Conservation (phyloP, 2,797 vertebrate genomes). For the Hydrocynus forskahlii region DNA sequence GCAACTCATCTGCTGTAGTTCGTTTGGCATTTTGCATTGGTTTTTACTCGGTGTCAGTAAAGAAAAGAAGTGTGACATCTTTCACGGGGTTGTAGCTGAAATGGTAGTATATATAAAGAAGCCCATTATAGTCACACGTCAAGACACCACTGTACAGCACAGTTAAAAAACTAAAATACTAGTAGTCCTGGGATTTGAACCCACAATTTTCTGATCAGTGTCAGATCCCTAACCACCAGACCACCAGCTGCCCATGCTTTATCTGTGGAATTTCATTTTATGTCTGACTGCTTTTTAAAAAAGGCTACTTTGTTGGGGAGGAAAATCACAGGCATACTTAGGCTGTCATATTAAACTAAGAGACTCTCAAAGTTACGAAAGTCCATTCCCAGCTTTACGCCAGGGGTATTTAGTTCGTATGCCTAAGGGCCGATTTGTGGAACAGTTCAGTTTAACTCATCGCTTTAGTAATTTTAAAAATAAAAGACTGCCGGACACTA, state of each 20-base stretch:
- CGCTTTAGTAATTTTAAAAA: not conserved
- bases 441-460: not conserved
- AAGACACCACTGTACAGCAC: too few relatives aligned
- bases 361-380: not conserved
- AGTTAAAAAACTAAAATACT: too few relatives aligned
- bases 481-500: too few relatives aligned
- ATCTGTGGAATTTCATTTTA: too few relatives aligned
- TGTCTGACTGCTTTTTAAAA: not conserved
- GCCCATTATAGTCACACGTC: too few relatives aligned
- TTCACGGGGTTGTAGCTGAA: not conserved
- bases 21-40: not conserved
- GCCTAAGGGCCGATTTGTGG: not conserved
- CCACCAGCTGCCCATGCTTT: too few relatives aligned
- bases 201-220: too few relatives aligned
- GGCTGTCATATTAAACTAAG: too few relatives aligned
- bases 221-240: too few relatives aligned
- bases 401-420: not conserved
- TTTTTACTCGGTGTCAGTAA: not conserved
- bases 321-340: too few relatives aligned
- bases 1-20: not conserved
- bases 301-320: too few relatives aligned
- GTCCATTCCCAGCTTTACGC: not conserved
- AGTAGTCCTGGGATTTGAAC: too few relatives aligned
- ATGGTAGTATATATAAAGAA: not conserved
- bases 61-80: not conserved